Base-by-base conservation (phyloP, 2,113 vertebrate species). In the Saiga tatarica region DNA sequence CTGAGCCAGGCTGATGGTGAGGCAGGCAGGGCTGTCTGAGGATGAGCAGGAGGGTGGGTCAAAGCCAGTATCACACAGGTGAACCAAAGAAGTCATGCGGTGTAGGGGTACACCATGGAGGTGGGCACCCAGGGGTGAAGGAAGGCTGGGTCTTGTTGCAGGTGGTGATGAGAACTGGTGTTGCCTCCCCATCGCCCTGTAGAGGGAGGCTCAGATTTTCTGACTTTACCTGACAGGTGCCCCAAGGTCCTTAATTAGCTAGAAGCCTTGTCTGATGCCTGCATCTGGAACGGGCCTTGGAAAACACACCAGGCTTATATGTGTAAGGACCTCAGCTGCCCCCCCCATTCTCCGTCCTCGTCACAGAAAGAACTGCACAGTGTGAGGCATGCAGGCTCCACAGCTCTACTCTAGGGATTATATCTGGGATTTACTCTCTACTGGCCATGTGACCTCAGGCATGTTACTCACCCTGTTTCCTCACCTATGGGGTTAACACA, bases 221-320 rank as follows among this genome's bases (percentile, higher is more conserved):
- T 74, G 57, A 74, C 16, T 52, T 94, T 85, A 25, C 26, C 30
- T 45, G 53, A n/a, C 39, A 76, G 45, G 74, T 82, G 88, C 52
- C 74, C 62, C n/a, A 45, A 96, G 8, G 36, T 71, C 55, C 36
- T 95, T 36, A 6, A 50, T 89, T 47, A 89, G 67, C 50, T 84
- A 78, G 78, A 95, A 67, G 25, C 1, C 52, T 88, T 85, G 42
- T 60, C 57, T 94, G 83, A 36, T 52, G 36, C 42, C 21, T 59
- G 28, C 33, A 89, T 78, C 59, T 50, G 33, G 64, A 93, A 55
- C 2, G 60, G 57, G 16, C 30, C 64, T 87, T 55, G 83, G 74
- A 60, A 57, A 59, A 42, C 17, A 36, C 62, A 11, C 8, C 0
- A 25, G 64, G 7, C 5, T 67, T 84, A 25, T 23, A 10, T 57